phyloP scores from a whole-genome alignment of 2,113 vertebrate species.

The Eurypyga helias region DNA sequence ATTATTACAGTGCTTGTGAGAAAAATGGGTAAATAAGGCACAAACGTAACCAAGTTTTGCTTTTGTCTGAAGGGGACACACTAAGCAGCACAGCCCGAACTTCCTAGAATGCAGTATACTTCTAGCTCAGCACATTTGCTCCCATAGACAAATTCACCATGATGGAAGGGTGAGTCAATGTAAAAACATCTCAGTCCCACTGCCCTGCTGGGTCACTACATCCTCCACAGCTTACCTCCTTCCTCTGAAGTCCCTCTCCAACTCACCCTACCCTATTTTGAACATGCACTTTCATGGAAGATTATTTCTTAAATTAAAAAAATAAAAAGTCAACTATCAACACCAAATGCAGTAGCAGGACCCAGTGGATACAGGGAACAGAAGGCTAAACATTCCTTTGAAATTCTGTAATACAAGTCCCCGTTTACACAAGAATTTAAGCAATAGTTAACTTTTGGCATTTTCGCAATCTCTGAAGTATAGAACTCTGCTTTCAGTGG shows the following conservation, averaged over 20 bases:
- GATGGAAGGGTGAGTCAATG: neutral
- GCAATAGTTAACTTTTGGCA: neutral
- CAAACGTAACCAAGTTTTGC: neutral
- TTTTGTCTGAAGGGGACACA: neutral
- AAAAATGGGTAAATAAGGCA: neutral
- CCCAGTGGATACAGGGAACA: neutral
- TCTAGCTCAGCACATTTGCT: neutral
- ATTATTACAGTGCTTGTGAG: neutral
- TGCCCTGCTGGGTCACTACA: neutral
- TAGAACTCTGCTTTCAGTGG: neutral
- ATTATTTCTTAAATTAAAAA: neutral
- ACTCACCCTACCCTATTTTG: neutral
- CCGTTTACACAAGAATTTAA: neutral
- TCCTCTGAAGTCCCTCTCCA: neutral
- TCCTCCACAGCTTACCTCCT: neutral
- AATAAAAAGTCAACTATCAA: neutral
- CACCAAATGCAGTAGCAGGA: neutral
- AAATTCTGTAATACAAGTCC: neutral
- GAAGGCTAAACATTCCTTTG: neutral
- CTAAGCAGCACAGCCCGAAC: neutral
- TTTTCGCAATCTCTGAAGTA: neutral
- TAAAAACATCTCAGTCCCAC: neutral
- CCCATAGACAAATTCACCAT: neutral
- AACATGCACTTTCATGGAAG: neutral
- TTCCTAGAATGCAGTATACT: neutral